A percentile compares a stretch with the other conserved stretches of the same genome.
Conservation (phyloP, 2,797 vertebrate species). For the Delichon dasypus region DNA sequence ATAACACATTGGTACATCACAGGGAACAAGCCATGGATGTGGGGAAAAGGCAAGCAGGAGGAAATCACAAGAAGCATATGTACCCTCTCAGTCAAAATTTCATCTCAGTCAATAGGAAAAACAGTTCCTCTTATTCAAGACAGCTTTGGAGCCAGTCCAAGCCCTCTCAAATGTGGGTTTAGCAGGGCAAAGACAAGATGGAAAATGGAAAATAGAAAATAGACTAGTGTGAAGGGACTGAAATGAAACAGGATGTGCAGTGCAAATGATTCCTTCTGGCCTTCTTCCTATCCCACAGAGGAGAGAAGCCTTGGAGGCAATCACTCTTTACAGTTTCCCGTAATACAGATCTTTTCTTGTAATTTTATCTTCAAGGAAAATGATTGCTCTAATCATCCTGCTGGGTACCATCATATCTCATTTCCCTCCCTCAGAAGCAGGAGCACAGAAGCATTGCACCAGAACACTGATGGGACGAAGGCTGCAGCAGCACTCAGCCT, state of each 20-base stretch:
- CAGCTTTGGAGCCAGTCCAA: neutral
- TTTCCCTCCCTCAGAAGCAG: neutral
- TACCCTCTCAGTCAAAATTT: neutral
- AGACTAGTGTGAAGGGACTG: neutral
- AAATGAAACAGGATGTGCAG: neutral
- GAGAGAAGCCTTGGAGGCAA: neutral
- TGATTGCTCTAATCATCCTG: neutral
- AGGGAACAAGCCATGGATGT: neutral
- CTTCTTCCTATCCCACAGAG: neutral
- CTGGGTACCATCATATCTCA: neutral
- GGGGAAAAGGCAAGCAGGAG: neutral
- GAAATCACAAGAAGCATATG: neutral
- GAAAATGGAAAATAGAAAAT: neutral
- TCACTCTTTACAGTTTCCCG: neutral
- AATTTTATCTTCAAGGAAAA: neutral
- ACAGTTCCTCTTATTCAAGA: neutral
- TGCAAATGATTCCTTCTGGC: neutral
- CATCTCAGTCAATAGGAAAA: neutral
- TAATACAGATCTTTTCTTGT: neutral
- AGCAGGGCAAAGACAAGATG: neutral
- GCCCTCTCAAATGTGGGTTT: neutral
- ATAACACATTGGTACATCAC: neutral
- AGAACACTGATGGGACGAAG: fast-evolving
- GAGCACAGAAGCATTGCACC: neutral
- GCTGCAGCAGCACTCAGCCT: neutral